Evolutionary conservation across 1,140 invertebrate species (phyloP).

Genomic region (Mercenaria mercenaria): DNA sequence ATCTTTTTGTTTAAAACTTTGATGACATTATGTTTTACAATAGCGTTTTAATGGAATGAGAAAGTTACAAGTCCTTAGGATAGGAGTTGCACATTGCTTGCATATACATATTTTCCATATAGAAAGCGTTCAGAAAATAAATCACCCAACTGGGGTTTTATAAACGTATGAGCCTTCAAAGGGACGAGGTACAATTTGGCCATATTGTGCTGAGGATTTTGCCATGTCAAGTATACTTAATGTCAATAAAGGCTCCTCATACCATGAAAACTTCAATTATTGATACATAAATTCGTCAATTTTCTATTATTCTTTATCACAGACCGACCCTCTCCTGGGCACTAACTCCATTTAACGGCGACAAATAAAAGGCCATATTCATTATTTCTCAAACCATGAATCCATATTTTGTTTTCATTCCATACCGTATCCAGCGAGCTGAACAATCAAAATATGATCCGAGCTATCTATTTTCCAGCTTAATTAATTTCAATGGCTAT

Average conservation of each 20-base stretch:
- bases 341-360: slow-evolving; percentile 55
- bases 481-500: slow-evolving; percentile 70
- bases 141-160: no score
- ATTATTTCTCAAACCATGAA: slow-evolving; percentile 62
- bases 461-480: slow-evolving; percentile 66
- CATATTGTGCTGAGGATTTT: neutral
- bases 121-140: no score
- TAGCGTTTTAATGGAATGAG: no score
- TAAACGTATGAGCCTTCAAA: no score
- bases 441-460: slow-evolving; percentile 63
- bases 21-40: no score
- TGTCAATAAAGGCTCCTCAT: neutral
- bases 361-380: slow-evolving; percentile 65
- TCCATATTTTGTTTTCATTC: slow-evolving; percentile 68
- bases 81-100: no score
- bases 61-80: no score
- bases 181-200: neutral
- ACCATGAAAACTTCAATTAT: slow-evolving; percentile 64
- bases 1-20: no score
- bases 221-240: slow-evolving; percentile 43
- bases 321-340: slow-evolving; percentile 36
- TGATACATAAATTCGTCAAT: slow-evolving; percentile 54
- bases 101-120: no score
- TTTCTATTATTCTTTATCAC: slow-evolving; percentile 52
- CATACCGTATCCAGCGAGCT: slow-evolving; percentile 22